A percentile compares a stretch with the other conserved stretches of the same genome.
phyloP scores from a whole-genome alignment of 2,797 vertebrate genomes.

The Epinephelus coioides region DNA sequence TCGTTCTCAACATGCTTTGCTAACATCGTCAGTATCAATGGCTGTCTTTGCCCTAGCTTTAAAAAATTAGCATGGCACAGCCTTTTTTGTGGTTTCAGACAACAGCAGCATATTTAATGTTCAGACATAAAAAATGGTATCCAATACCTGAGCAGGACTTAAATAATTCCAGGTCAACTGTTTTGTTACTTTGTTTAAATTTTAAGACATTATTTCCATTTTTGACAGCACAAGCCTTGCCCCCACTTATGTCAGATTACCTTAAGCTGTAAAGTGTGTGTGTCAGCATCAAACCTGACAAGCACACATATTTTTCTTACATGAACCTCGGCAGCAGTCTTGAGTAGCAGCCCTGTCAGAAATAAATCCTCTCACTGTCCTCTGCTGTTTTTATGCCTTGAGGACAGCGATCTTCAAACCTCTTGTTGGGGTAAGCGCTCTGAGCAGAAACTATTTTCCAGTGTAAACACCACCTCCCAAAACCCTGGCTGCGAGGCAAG shows the following conservation, averaged over 20 bases:
- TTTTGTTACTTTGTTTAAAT: not conserved
- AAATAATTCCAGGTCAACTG: too few relatives aligned
- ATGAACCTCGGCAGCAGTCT: not conserved
- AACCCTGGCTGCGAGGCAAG: conserved; percentile 24
- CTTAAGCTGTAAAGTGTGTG: not conserved
- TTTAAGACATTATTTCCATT: conserved; percentile 1
- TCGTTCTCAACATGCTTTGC: too few relatives aligned
- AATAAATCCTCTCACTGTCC: not conserved
- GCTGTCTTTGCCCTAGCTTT: too few relatives aligned
- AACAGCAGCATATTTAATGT: too few relatives aligned
- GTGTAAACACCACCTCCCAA: conserved; percentile 46
- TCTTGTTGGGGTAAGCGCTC: conserved; percentile 26
- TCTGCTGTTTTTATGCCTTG: conserved; percentile 24
- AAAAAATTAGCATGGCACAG: too few relatives aligned
- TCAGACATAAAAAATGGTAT: too few relatives aligned
- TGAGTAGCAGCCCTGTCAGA: conserved; percentile 13
- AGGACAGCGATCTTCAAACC: conserved; percentile 24
- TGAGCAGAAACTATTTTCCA: conserved; percentile 48
- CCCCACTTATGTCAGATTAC: conserved; percentile 3
- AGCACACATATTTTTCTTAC: conserved; percentile 15
- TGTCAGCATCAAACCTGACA: conserved; percentile 18
- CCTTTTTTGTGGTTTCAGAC: too few relatives aligned
- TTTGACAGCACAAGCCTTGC: not conserved
- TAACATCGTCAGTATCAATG: too few relatives aligned
- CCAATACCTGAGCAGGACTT: too few relatives aligned